phyloP scores from a whole-genome alignment of 2,888 invertebrate species.

The Agrochola lota region DNA sequence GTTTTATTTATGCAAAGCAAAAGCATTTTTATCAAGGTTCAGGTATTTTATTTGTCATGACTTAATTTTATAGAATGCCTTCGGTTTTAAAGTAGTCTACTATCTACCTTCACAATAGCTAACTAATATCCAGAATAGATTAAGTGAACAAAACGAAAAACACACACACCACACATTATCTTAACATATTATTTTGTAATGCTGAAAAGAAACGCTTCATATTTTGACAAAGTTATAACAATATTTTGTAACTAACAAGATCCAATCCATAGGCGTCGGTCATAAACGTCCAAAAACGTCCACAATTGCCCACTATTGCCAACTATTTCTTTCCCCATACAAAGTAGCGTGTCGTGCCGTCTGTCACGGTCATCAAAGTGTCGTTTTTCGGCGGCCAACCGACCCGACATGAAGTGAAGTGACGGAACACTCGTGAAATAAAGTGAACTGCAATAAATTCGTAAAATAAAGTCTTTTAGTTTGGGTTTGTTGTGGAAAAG shows the following conservation, averaged over 20 bases:
- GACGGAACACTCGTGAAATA: conserved; percentile 14
- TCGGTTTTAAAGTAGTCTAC: not conserved
- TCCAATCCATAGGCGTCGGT: not conserved
- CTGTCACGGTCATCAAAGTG: conserved; percentile 29
- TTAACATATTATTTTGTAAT: not conserved
- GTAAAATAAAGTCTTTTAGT: conserved; percentile 1
- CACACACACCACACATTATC: not conserved
- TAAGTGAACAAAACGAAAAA: too few relatives aligned
- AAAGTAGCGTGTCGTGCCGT: conserved; percentile 6
- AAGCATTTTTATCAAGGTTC: not conserved
- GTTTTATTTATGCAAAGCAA: too few relatives aligned
- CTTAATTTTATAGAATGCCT: not conserved
- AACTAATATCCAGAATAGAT: not conserved
- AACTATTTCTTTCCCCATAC: not conserved
- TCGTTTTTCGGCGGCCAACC: conserved; percentile 41
- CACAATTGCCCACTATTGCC: not conserved
- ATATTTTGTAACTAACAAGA: not conserved
- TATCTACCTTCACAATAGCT: not conserved
- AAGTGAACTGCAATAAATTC: conserved; percentile 27
- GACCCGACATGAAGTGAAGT: conserved; percentile 6
- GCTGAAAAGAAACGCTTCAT: too few relatives aligned
- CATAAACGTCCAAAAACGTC: conserved; percentile 9
- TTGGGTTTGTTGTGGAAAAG: not conserved
- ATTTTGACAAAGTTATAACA: not conserved
- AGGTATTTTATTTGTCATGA: not conserved